These are phyloP conservation scores for Harpagifer antarcticus DNA, from an alignment of 2,797 vertebrate genomes.

Conservation along the genomic window DNA sequence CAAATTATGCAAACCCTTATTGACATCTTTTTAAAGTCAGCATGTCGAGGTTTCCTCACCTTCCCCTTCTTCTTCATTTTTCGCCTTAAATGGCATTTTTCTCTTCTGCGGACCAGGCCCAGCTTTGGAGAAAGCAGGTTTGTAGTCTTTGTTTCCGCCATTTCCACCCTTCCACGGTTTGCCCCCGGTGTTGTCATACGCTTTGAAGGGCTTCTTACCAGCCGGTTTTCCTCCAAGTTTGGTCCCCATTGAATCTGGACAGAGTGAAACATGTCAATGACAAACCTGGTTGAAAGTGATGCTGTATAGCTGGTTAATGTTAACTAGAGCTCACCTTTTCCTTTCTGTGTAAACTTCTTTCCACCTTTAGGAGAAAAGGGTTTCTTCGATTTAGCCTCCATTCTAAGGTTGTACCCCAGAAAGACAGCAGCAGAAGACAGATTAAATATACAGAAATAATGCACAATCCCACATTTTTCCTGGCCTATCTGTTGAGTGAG, in stretches of 20 bases:
- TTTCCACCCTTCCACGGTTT: constrained; percentile 48
- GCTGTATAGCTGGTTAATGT: background rate
- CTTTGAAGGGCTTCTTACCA: constrained; percentile 72
- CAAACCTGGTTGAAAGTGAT: background rate
- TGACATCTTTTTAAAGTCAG: background rate
- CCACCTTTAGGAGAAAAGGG: constrained; percentile 69
- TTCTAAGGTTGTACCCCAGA: constrained; percentile 39
- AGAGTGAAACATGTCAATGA: background rate
- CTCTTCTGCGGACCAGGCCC: constrained; percentile 72
- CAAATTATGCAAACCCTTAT: background rate
- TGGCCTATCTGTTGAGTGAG: background rate
- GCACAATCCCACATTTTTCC: background rate
- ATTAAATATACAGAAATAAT: too few species aligned
- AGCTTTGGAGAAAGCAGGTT: constrained; percentile 58
- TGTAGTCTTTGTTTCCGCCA: constrained; percentile 56
- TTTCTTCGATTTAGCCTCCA: constrained; percentile 82
- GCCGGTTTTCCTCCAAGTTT: constrained; percentile 71
- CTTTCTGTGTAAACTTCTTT: constrained; percentile 75
- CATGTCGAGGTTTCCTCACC: constrained; percentile 50
- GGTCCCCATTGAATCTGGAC: constrained; percentile 66
- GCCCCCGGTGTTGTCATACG: constrained; percentile 60
- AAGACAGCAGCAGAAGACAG: background rate
- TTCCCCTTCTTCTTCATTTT: constrained; percentile 39
- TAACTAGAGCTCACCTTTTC: constrained; percentile 72
- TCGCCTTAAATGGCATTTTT: constrained; percentile 47